These are phyloP conservation scores for Glyphotaelius pellucidus DNA, from an alignment of 2,888 invertebrate species.

Conservation along the genomic window DNA sequence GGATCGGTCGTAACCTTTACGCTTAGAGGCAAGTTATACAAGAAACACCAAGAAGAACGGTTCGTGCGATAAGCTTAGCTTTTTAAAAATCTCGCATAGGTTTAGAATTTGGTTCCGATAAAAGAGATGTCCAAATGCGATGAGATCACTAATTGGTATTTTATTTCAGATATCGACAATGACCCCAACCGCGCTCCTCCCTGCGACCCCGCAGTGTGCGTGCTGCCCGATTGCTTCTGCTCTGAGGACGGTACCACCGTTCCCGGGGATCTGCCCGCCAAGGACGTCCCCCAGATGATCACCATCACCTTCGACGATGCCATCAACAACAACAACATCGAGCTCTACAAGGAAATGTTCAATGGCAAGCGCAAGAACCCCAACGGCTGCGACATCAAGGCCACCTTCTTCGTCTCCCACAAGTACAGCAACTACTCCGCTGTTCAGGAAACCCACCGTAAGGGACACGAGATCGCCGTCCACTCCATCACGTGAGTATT, in stretches of 20 bases:
- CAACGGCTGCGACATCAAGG: slow-evolving; percentile 95
- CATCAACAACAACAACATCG: slow-evolving; percentile 96
- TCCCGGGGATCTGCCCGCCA: slow-evolving; percentile 89
- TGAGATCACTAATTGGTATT: slow-evolving; percentile 21
- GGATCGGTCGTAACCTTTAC: slow-evolving; percentile 60
- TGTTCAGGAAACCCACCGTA: slow-evolving; percentile 93
- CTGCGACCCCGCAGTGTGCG: slow-evolving; percentile 91
- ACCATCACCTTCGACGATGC: slow-evolving; percentile 96
- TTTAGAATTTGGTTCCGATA: not conserved
- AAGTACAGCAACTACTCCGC: slow-evolving; percentile 96
- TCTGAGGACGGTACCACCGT: slow-evolving; percentile 93
- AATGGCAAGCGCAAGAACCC: slow-evolving; percentile 93
- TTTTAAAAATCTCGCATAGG: not conserved
- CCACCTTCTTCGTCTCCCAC: slow-evolving; percentile 94
- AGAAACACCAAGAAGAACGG: not conserved
- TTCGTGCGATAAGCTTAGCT: not conserved
- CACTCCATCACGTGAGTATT: slow-evolving; percentile 93
- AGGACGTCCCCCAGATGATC: slow-evolving; percentile 95
- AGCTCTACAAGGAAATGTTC: slow-evolving; percentile 94
- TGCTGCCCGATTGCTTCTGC: slow-evolving; percentile 95
- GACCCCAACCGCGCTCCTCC: slow-evolving; percentile 95
- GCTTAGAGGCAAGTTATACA: not conserved
- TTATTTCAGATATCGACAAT: slow-evolving; percentile 87
- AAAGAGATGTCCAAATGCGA: slow-evolving; percentile 11
- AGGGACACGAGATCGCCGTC: slow-evolving; percentile 95